Percentiles rank a stretch among this genome's conserved stretches.
phyloP scores from a whole-genome alignment of 2,113 vertebrate species.

The Paratilapia polleni region DNA sequence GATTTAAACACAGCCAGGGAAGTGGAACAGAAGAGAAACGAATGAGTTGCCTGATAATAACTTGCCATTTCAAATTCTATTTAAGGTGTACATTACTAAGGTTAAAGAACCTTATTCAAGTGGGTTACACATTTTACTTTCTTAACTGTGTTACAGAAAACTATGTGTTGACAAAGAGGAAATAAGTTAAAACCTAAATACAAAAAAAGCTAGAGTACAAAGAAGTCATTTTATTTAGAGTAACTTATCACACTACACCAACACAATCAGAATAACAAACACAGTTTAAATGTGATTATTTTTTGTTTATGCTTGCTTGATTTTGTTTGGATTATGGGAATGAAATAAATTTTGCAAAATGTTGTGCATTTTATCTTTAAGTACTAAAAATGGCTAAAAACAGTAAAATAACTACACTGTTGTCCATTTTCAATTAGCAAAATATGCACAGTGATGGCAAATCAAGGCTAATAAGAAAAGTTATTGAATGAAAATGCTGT shows the following conservation, averaged over 20 bases:
- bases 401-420: not conserved
- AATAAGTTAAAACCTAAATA: not conserved
- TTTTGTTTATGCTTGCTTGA: not conserved
- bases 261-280: not conserved
- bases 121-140: not conserved
- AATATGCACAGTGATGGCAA: not conserved
- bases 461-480: conserved; percentile 31
- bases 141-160: not conserved
- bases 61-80: conserved; percentile 41
- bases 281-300: not conserved
- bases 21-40: conserved; percentile 2
- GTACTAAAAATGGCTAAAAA: not conserved
- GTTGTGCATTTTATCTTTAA: not conserved
- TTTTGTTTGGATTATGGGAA: not conserved
- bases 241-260: not conserved
- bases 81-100: conserved; percentile 19
- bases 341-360: not conserved
- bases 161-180: not conserved
- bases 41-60: conserved; percentile 30
- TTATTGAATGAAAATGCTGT: conserved; percentile 37
- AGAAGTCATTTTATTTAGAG: not conserved
- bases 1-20: conserved; percentile 32
- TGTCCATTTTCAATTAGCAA: not conserved
- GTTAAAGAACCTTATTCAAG: conserved; percentile 19
- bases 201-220: not conserved